Evolutionary conservation across 2,888 invertebrate species (phyloP), one percentile per base, ranked within the genome.

Genomic region (Tetragonisca angustula): DNA sequence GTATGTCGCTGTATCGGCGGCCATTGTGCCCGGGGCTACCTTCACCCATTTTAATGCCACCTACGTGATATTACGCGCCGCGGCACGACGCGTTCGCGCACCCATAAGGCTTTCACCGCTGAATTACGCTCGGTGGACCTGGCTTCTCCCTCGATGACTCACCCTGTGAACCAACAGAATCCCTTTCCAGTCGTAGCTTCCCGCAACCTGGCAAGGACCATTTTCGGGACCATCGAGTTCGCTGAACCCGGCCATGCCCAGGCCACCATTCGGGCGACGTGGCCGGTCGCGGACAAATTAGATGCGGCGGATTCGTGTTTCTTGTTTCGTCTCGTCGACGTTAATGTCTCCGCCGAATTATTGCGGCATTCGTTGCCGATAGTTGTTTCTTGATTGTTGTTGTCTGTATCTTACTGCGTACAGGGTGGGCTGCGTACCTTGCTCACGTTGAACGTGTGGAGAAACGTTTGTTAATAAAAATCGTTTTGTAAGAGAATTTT

Each of bases 31-130:
- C 70, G 78, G 79, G 80, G 87, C 90, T 92, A 91, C 93, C 93
- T 93, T 93, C 93, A 93, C 93, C 93, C 90, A 93, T 93, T 93
- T 93, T 90, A 92, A 87, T 90, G 79, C 91, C 92, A 91, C 93
- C 93, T 90, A 93, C 93, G 89, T 87, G 76, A 83, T 87, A 88
- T 89, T 90, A 87, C 88, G 86, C 86, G 79, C 76, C 72, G 74
- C 52, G 74, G 64, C 67, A 49, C 69, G 68, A 67, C 70, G 77
- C 68, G 61, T 67, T 72, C 77, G 76, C 69, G 56, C 72, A 68
- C 71, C 50, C 65, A 56, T 77, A 64, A 78, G 78, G 43, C 43
- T 43, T 27, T 69, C 71, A 27, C 62, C 79, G 81, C 3, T 79
- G 86, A 83, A 85, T 87, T 87, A 83, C 83, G 50, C 76, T 65